These are phyloP conservation scores for Antechinus flavipes DNA, from an alignment of 2,113 vertebrate genomes.

Conservation along the genomic window DNA sequence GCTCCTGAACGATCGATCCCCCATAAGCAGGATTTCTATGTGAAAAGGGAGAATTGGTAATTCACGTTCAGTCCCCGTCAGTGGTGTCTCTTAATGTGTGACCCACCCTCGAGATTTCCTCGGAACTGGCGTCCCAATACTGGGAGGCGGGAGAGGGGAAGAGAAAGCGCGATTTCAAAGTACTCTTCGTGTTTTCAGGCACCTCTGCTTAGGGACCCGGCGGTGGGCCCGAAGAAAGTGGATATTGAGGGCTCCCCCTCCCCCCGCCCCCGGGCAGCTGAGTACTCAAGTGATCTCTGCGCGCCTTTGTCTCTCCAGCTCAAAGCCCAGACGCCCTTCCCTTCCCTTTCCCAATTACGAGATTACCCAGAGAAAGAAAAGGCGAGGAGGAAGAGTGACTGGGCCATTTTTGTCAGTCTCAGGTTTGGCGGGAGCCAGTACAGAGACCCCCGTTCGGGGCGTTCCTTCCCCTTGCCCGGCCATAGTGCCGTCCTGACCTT, in stretches of 20 bases:
- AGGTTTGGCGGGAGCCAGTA: background rate
- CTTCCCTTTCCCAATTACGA: background rate
- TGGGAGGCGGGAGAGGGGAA: no score
- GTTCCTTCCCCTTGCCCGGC: background rate
- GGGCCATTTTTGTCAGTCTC: background rate
- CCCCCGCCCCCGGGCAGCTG: no score
- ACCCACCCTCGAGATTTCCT: background rate
- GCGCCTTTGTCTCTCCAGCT: background rate
- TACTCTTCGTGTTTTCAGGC: no score
- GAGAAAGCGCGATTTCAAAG: background rate
- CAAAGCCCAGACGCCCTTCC: background rate
- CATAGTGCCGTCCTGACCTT: background rate
- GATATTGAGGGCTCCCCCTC: no score
- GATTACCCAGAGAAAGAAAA: background rate
- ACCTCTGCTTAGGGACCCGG: background rate
- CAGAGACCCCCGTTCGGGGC: background rate
- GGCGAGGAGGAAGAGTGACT: background rate
- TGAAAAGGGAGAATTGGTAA: slow-evolving; percentile 12
- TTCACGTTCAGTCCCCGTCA: background rate
- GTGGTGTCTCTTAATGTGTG: background rate
- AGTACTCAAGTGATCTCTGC: no score
- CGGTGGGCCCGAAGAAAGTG: no score
- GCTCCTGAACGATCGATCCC: background rate
- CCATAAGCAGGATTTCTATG: background rate
- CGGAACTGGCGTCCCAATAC: background rate